Evolutionary conservation across 2,113 vertebrate genomes (phyloP).

Genomic region (Potamarius usumacintae): DNA sequence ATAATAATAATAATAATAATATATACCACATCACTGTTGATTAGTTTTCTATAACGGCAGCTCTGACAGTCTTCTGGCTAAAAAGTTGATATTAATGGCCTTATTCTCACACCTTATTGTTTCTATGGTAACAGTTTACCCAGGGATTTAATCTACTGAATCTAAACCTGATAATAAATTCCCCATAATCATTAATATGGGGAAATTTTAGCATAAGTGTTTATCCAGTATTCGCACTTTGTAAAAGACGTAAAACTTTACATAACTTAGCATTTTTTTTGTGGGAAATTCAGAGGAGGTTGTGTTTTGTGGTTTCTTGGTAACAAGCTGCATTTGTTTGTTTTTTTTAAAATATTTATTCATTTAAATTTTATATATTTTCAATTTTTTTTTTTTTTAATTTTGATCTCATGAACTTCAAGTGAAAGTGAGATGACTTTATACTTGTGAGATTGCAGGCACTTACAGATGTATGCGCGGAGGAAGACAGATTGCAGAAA

Average conservation of each 20-base stretch:
- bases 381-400: too few species aligned
- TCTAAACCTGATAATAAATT: background rate
- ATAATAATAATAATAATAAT: background rate
- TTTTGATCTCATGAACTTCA: background rate
- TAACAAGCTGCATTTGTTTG: background rate
- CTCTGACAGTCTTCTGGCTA: background rate
- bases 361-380: too few species aligned
- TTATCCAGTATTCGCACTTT: background rate
- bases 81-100: background rate
- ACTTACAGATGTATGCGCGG: too few species aligned
- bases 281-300: background rate
- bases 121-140: background rate
- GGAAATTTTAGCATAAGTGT: background rate
- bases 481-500: too few species aligned
- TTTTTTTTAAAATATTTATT: too few species aligned
- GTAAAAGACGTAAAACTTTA: too few species aligned
- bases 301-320: background rate
- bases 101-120: background rate
- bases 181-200: background rate
- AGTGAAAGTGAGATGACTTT: background rate
- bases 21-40: background rate
- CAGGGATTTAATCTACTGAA: background rate
- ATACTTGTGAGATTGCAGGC: background rate
- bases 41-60: background rate
- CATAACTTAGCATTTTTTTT: background rate